A percentile compares a stretch with the other conserved stretches of the same genome.
Conservation (phyloP, 1,140 invertebrate genomes). For the Drusus annulatus region DNA sequence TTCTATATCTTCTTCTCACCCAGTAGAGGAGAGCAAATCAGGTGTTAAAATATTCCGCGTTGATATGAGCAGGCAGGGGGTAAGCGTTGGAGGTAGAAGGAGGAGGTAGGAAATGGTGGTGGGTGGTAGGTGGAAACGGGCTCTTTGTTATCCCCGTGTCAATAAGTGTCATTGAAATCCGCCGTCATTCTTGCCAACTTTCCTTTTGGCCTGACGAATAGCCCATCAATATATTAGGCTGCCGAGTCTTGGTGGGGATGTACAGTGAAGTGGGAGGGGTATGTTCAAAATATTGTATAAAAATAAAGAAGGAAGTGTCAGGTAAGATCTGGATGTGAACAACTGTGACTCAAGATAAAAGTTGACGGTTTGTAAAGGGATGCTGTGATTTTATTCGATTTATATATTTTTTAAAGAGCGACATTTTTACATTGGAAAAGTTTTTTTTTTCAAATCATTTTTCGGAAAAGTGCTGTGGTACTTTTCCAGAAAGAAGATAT, state of each 20-base stretch:
- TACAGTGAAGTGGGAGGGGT: neutral
- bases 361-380: neutral
- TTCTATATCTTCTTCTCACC: neutral
- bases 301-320: no score
- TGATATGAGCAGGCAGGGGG: neutral
- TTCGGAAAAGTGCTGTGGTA: no score
- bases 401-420: no score
- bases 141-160: neutral
- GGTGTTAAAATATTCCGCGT: neutral
- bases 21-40: neutral
- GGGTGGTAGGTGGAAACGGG: no score
- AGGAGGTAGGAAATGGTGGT: no score
- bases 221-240: slow-evolving; percentile 13
- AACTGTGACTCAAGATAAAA: neutral
- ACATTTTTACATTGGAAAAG: no score
- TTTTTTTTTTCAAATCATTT: no score
- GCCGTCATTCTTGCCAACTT: slow-evolving; percentile 3
- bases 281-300: no score
- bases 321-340: neutral
- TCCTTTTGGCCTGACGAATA: slow-evolving; percentile 7
- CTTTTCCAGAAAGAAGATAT: no score
- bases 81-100: no score
- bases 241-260: neutral
- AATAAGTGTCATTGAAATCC: neutral
- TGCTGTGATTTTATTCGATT: no score